Percentiles rank a stretch among this genome's conserved stretches.
phyloP scores from a whole-genome alignment of 2,113 vertebrate genomes.

The Megaptera novaeangliae region DNA sequence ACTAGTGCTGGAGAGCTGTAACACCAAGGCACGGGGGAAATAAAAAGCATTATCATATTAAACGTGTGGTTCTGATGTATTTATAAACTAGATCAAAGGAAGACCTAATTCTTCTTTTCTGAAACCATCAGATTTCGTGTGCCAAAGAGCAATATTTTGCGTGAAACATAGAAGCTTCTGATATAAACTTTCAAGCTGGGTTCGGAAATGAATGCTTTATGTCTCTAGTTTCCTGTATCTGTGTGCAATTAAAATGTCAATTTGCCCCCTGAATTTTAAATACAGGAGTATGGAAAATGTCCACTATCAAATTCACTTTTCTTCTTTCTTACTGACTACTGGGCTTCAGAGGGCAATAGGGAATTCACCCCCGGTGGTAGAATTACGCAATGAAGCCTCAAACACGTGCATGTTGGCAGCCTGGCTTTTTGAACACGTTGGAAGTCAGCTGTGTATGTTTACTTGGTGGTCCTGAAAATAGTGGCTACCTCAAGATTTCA shows the following conservation, averaged over 20 bases:
- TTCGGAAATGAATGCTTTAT: slow-evolving; percentile 25
- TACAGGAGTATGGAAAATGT: slow-evolving; percentile 24
- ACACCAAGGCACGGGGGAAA: not conserved
- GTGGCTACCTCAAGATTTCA: rapidly evolving
- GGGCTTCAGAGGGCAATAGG: slow-evolving; percentile 34
- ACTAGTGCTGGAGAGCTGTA: not conserved
- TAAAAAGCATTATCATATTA: not conserved
- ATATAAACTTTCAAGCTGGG: not conserved
- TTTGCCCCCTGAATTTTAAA: slow-evolving; percentile 58
- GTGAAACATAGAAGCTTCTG: slow-evolving; percentile 22
- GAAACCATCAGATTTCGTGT: slow-evolving; percentile 19
- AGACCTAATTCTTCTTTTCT: slow-evolving; percentile 31
- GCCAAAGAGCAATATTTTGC: slow-evolving; percentile 28
- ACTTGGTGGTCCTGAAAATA: not conserved
- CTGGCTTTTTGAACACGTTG: rapidly evolving
- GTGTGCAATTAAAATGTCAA: slow-evolving; percentile 1
- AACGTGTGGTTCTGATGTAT: slow-evolving; percentile 38
- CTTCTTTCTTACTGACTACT: slow-evolving; percentile 46
- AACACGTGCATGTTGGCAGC: not conserved
- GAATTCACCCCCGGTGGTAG: not conserved
- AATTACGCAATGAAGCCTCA: not conserved
- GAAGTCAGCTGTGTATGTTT: not conserved
- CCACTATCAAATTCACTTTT: slow-evolving; percentile 46
- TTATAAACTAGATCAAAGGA: not conserved
- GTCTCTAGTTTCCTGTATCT: slow-evolving; percentile 26